These are phyloP conservation scores for Cynopterus brachyotis DNA, from an alignment of 2,113 vertebrate genomes.

Conservation along the genomic window DNA sequence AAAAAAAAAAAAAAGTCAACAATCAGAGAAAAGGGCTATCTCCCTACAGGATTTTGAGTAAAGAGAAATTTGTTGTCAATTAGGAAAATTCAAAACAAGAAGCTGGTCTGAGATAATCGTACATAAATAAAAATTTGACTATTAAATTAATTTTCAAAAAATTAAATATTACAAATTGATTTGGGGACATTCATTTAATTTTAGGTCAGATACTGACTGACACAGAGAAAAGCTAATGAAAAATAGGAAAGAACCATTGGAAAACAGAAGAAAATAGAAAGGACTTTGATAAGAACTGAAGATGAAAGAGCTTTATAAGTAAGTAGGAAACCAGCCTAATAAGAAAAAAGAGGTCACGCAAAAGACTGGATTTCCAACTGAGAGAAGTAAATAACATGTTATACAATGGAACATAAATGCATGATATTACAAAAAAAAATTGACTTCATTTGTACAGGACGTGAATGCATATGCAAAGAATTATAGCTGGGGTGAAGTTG, in stretches of 20 bases:
- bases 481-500: neutral
- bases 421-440: neutral
- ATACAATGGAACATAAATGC: neutral
- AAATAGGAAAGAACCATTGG: neutral
- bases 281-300: neutral
- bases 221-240: neutral
- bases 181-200: neutral
- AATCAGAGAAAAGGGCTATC: neutral
- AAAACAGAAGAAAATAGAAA: constrained; percentile 31
- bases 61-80: neutral
- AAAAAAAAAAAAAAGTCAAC: neutral
- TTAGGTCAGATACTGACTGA: neutral
- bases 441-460: neutral
- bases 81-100: neutral
- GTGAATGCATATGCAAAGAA: neutral
- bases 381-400: neutral
- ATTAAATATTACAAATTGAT: neutral
- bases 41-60: neutral
- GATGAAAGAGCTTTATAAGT: constrained; percentile 2
- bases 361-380: neutral
- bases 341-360: neutral
- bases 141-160: neutral
- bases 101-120: neutral
- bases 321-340: neutral
- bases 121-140: constrained; percentile 9